Evolutionary conservation across 2,797 vertebrate species (phyloP), one percentile per base, ranked within the genome.

Genomic region (Muraenolepis orangiensis): DNA sequence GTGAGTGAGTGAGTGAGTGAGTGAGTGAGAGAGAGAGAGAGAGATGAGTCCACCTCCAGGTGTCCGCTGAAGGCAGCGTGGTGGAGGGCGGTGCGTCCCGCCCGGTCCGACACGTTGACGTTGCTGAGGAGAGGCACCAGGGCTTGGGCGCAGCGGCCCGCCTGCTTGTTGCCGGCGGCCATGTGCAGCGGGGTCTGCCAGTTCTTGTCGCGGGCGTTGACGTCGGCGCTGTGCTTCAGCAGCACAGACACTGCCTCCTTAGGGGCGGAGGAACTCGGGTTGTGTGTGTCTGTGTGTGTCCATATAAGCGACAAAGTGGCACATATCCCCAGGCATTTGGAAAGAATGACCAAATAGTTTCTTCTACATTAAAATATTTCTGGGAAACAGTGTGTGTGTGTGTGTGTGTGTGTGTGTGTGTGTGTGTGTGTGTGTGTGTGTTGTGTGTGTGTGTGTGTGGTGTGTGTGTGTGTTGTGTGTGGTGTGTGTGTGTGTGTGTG

Each of bases 141-240:
- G 69, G 96, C 96, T 91, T 98, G 96, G 0, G 96, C 96, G 29
- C 96, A 98, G 86, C 96, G 95, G 40, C 98, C 94, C 23, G 97
- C 96, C 91, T n/a, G n/a, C n/a, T 97, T 97, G 91, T 98, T 98
- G 87, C 96, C 95, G 42, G 96, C 96, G 30, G 96, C 96, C 75
- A 98, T 95, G 61, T 98, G 98, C 73, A 99, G 91, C 2, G 98
- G 97, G 2, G 96, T 98, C 93, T 98, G 97, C 97, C 97, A 98
- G 86, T 97, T 98, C 90, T 98, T 99, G 87, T 99, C 98, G 75
- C 96, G 94, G 64, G 96, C 97, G 46, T 99, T 98, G 29, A 99
- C 97, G 80, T 99, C 98, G 0, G 96, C 97, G 66, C 96, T 98
- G 92, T 99, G 96, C 82, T 98, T 98, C 86, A 99, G 86, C 88